Evolutionary conservation across 2,888 invertebrate species (phyloP), one percentile per base, ranked within the genome.

Genomic region (Tridacna crocea): DNA sequence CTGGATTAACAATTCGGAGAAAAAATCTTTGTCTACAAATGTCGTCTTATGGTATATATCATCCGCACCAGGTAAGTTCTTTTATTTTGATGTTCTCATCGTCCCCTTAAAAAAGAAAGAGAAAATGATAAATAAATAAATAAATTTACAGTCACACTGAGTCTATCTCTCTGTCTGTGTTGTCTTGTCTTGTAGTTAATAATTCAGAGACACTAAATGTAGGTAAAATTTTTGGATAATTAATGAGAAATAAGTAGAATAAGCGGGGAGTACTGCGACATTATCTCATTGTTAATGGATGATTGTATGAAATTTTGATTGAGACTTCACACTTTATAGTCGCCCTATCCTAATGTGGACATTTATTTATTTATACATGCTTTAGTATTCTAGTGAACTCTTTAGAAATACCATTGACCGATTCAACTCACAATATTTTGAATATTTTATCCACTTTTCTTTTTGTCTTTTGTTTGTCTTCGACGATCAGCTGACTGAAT

Each of bases 11-110:
- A 47, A 46, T 8, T 47, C n/a, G 47, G 27, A 46, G 26, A 63
- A 74, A 36, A 74, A 12, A n/a, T 66, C 36, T 36, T 36, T 36
- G 36, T 36, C 36, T 36, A 26, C 68, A 72, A 68, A 85, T 85
- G 85, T 85, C 85, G 47, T 85, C 83, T 19, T 85, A 85, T 83
- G 85, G 85, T 48, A 72, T 85, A 24, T 85, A 85, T 65, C 85
- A 83, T n/a, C 84, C 78, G 26, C 85, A 85, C 61, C 85, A 85
- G 85, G 85, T 85, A 79, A 78, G 85, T 55, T 60, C 24, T 70
- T 22, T 51, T 36, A 51, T 26, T 70, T 51, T 51, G 12, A 47
- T 51, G 17, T 70, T n/a, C 15, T 26, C 26, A 36, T 51, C 19
- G 51, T 70, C 70, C 46, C 51, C 70, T 70, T 51, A 47, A 70